These are phyloP conservation scores for Eumerus sabulonum DNA, from an alignment of 2,888 invertebrate species.

Conservation along the genomic window DNA sequence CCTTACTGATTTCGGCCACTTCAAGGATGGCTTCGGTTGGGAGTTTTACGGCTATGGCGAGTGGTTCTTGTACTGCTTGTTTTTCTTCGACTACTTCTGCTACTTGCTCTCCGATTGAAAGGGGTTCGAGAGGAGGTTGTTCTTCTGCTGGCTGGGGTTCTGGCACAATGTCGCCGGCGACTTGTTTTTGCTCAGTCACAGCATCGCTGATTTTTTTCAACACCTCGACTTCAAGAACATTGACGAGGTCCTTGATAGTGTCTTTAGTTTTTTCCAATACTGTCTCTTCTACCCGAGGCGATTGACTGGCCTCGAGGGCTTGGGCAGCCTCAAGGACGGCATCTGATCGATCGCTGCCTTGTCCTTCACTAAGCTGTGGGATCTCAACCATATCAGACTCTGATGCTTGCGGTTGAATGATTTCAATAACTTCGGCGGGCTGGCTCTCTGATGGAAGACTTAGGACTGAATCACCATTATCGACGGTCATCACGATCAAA, in stretches of 20 bases:
- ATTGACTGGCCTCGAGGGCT: conserved; percentile 9
- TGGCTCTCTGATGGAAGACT: too few species aligned
- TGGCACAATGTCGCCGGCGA: not conserved
- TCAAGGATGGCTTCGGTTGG: not conserved
- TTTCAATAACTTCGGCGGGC: conserved; percentile 2
- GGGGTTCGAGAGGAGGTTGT: too few species aligned
- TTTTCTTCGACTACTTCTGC: not conserved
- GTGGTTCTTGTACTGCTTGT: not conserved
- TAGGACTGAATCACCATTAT: conserved; percentile 13
- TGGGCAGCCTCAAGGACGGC: not conserved
- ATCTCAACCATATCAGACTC: conserved; percentile 8
- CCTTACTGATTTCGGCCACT: not conserved
- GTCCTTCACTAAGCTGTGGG: conserved; percentile 1
- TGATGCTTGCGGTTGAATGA: conserved; percentile 11
- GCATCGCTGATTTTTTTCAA: conserved; percentile 34
- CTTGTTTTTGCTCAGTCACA: not conserved
- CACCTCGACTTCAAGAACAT: conserved; percentile 40
- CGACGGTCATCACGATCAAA: conserved; percentile 34
- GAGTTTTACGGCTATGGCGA: too few species aligned
- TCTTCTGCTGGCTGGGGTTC: not conserved
- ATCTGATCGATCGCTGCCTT: not conserved
- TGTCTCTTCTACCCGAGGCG: conserved; percentile 19
- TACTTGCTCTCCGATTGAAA: conserved; percentile 9
- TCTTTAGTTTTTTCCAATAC: conserved; percentile 35
- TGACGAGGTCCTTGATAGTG: conserved; percentile 38